phyloP scores from a whole-genome alignment of 1,140 invertebrate genomes.

The Rhyacophila brunnea region DNA sequence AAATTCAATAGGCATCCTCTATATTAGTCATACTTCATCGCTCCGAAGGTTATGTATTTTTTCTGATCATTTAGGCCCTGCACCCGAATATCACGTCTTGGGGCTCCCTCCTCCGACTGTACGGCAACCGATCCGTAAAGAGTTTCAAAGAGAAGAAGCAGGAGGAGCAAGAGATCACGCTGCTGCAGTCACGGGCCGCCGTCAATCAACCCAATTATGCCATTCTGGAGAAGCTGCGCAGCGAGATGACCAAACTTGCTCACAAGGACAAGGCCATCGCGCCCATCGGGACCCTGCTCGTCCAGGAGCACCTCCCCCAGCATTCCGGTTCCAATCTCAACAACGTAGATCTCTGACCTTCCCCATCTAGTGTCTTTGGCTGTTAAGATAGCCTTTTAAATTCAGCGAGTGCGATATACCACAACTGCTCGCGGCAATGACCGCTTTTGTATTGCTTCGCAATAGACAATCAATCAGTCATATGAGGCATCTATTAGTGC shows the following conservation, averaged over 20 bases:
- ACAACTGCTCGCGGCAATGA: no score
- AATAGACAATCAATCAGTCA: no score
- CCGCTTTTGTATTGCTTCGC: no score
- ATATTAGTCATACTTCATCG: no score
- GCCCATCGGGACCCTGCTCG: conserved; percentile 72
- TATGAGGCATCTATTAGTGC: no score
- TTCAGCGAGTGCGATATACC: no score
- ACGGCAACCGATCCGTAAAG: conserved; percentile 90
- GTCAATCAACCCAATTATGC: conserved; percentile 92
- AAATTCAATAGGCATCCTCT: no score
- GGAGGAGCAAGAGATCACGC: conserved; percentile 91
- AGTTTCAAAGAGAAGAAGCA: conserved; percentile 92
- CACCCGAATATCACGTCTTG: conserved; percentile 94
- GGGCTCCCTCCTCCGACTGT: conserved; percentile 90
- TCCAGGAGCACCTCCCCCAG: conserved; percentile 65
- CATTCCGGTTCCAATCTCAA: conserved; percentile 71
- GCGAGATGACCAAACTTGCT: conserved; percentile 83
- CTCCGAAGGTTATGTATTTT: no score
- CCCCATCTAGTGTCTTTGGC: no score
- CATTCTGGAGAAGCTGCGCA: conserved; percentile 85
- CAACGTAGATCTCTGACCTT: conserved; percentile 63
- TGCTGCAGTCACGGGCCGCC: conserved; percentile 85
- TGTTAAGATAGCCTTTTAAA: no score
- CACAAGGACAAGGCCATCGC: conserved; percentile 65
- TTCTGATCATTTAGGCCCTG: conserved; percentile 67